Evolutionary conservation across 2,797 vertebrate species (phyloP).

Genomic region (Catharus ustulatus): DNA sequence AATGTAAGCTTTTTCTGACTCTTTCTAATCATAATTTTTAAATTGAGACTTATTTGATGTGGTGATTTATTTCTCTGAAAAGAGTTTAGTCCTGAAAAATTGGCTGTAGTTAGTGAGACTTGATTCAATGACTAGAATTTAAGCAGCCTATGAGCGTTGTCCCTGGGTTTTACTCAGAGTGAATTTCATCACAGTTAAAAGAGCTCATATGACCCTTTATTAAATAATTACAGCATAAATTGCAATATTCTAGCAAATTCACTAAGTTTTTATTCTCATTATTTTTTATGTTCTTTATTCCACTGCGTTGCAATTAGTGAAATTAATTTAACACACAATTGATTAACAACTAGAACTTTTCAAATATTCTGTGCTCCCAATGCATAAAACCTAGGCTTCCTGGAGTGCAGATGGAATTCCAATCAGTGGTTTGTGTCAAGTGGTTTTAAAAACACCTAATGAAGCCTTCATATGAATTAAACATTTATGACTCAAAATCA

Average conservation of each 20-base stretch:
- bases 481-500: not conserved
- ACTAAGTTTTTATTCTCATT: not conserved
- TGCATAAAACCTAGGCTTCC: not conserved
- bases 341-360: not conserved
- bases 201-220: not conserved
- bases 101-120: not conserved
- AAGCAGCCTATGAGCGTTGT: not conserved
- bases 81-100: not conserved
- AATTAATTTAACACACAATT: not conserved
- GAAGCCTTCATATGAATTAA: not conserved
- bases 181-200: not conserved
- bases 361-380: not conserved
- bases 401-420: not conserved
- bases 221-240: not conserved
- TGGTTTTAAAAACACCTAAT: not conserved
- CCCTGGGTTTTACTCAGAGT: not conserved
- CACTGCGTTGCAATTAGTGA: not conserved
- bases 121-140: not conserved
- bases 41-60: not conserved
- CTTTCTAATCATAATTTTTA: not conserved
- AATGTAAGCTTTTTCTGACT: not conserved
- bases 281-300: not conserved
- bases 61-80: not conserved
- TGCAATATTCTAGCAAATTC: not conserved
- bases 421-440: not conserved